phyloP scores from a whole-genome alignment of 2,888 invertebrate species.

The Glaucopsyche alexis region DNA sequence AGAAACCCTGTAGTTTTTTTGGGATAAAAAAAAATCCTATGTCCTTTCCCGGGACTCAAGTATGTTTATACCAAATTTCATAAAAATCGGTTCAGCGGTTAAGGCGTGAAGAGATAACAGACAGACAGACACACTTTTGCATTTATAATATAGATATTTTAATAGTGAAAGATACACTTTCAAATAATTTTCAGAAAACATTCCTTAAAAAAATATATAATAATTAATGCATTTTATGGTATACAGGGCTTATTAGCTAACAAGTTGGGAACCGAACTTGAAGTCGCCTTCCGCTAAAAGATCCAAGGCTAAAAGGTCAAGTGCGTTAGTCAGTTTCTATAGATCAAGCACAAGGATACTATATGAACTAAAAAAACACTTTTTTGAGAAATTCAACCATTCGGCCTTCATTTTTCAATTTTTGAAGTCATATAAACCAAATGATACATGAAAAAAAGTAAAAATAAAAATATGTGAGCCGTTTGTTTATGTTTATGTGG shows the following conservation, averaged over 20 bases:
- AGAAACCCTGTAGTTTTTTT: too few species aligned
- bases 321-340: slow-evolving; percentile 6
- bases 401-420: not conserved
- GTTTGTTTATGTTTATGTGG: too few species aligned
- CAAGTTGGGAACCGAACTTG: not conserved
- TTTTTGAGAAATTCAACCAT: not conserved
- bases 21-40: too few species aligned
- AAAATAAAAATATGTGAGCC: too few species aligned
- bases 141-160: too few species aligned
- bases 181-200: not conserved
- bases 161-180: not conserved
- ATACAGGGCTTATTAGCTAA: not conserved
- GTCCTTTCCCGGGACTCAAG: too few species aligned
- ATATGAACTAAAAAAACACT: not conserved
- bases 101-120: too few species aligned
- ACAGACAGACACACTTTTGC: too few species aligned
- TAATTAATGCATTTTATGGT: not conserved
- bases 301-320: slow-evolving; percentile 1
- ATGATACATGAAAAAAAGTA: too few species aligned
- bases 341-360: not conserved
- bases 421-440: not conserved
- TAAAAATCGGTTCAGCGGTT: too few species aligned
- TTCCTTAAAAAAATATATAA: not conserved
- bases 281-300: not conserved
- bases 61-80: too few species aligned